Evolutionary conservation across 1,140 invertebrate species (phyloP), one percentile per base, ranked within the genome.

Genomic region (Leptinotarsa lineolata): DNA sequence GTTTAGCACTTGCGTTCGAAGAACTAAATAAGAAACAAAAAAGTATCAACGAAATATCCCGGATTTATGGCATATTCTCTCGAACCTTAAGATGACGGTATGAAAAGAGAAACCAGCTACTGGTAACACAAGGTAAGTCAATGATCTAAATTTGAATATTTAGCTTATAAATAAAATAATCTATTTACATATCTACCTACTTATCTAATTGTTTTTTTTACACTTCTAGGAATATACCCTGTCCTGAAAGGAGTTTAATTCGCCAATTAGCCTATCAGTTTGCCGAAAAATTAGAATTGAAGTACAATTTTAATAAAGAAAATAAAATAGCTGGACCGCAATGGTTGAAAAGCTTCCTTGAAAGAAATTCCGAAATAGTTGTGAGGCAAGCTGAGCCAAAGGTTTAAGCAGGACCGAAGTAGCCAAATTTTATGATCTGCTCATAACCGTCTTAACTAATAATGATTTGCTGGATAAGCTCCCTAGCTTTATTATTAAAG

Each of bases 221-320:
- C 60, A 63, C 60, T 63, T 63, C 20, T 75, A 78, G 77, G 77
- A 78, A 81, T 78, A 78, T 73, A 80, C 61, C 79, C 78, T 60
- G 18, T 67, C 65, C 65, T 67, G 65, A 67, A 8, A 67, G 65
- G 30, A 67, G 13, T 39, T 77, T 77, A 78, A 59, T 82, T 82
- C 61, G 84, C 1, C 30, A 78, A 76, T 77, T 60, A 24, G 81
- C 79, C 65, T 81, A 75, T 71, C 46, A 80, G 59, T 81, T 81
- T 79, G 78, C 81, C 39, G 74, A 81, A 76, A 74, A 80, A 59
- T 72, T 80, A 58, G 24, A 72, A 44, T 20, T 82, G 1, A 73
- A 79, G 60, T 71, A 81, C 73, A 72, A 60, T 63, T 80, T 82
- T 68, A 20, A 60, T 70, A 72, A 80, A 24, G 73, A 81, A 78